Percentiles rank a stretch among this genome's conserved stretches.
Conservation (phyloP, 2,797 vertebrate genomes). For the Galaxias olidus region DNA sequence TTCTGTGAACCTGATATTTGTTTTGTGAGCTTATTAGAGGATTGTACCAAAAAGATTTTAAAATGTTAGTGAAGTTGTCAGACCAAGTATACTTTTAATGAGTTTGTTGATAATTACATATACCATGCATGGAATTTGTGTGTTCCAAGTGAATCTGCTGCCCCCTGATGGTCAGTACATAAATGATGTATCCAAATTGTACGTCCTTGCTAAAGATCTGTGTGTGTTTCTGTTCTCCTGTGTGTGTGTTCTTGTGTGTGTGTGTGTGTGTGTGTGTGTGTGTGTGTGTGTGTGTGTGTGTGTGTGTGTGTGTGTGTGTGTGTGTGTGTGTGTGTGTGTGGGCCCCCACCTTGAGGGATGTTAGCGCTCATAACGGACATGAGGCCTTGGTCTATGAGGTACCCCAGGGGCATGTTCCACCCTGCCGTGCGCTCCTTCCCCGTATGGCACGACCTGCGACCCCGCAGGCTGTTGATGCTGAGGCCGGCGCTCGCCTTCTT, state of each 20-base stretch:
- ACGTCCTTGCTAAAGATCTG: too few relatives aligned
- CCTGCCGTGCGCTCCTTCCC: conserved; percentile 86
- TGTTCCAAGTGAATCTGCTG: too few relatives aligned
- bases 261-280: conserved; percentile 10
- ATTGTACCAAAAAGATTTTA: too few relatives aligned
- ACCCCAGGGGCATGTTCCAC: conserved; percentile 91
- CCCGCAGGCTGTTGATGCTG: conserved; percentile 81
- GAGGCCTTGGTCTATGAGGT: conserved; percentile 82
- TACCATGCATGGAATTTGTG: too few relatives aligned
- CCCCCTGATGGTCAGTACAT: too few relatives aligned
- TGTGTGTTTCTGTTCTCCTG: neutral
- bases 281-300: conserved; percentile 7
- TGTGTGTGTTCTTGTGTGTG: neutral
- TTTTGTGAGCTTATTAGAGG: too few relatives aligned
- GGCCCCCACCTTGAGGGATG: conserved; percentile 76
- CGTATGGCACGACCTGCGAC: conserved; percentile 87
- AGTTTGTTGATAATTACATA: too few relatives aligned
- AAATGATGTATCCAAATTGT: too few relatives aligned
- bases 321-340: neutral
- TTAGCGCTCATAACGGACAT: conserved; percentile 88
- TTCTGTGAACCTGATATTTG: too few relatives aligned
- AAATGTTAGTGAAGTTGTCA: too few relatives aligned
- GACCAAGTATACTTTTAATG: too few relatives aligned
- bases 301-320: conserved; percentile 3
- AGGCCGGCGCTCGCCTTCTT: conserved; percentile 69